Evolutionary conservation across 2,113 vertebrate genomes (phyloP).

Genomic region (Saguinus imperator): DNA sequence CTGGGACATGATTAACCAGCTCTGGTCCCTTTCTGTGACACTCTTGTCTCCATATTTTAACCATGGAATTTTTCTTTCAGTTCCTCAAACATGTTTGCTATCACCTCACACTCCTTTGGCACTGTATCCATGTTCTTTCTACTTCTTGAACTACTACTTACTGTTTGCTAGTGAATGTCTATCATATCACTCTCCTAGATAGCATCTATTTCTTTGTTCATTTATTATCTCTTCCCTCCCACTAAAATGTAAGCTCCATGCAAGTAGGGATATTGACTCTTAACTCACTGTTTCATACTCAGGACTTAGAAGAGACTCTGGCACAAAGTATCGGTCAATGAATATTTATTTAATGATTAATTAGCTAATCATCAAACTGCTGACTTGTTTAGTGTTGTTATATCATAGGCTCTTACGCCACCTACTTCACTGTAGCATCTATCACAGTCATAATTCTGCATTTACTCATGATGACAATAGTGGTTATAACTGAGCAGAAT

Average conservation of each 20-base stretch:
- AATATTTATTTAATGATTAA: conserved; percentile 1
- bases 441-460: not conserved
- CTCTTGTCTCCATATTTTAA: not conserved
- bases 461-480: not conserved
- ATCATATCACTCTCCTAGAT: not conserved
- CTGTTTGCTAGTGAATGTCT: conserved; percentile 2
- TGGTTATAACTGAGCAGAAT: not conserved
- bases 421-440: not conserved
- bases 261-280: not conserved
- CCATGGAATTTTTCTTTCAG: not conserved
- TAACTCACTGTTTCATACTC: not conserved
- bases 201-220: not conserved
- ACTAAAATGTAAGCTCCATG: not conserved
- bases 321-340: not conserved
- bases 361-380: conserved; percentile 9
- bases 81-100: not conserved
- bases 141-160: not conserved
- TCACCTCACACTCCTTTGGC: not conserved
- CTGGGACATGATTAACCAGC: not conserved
- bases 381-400: not conserved
- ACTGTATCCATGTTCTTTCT: not conserved
- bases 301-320: not conserved
- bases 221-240: not conserved
- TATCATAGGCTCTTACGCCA: not conserved
- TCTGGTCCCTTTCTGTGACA: not conserved